Evolutionary conservation across 2,797 vertebrate species (phyloP).

Genomic region (Sebastes matsubarae): DNA sequence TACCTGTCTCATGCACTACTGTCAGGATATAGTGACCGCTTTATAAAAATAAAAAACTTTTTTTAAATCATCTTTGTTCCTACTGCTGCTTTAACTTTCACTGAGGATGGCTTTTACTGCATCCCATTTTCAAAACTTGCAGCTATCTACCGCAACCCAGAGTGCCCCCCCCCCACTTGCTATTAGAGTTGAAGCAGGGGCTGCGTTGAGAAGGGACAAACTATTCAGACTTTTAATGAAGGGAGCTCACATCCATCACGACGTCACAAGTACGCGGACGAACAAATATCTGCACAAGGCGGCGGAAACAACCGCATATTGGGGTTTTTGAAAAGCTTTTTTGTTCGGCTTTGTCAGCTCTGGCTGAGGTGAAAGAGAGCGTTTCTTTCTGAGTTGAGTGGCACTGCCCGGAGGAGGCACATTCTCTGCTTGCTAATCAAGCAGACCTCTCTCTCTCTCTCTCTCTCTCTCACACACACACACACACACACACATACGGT

Average conservation of each 20-base stretch:
- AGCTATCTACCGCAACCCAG: neutral
- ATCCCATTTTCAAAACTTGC: neutral
- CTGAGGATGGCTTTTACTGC: neutral
- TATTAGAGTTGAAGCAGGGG: neutral
- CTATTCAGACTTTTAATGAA: constrained; percentile 39
- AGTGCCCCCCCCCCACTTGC: neutral
- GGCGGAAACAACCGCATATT: constrained; percentile 40
- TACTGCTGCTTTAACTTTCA: neutral
- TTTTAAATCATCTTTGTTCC: no score
- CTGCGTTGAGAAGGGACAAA: constrained; percentile 14
- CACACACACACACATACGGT: neutral
- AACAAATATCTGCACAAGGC: constrained; percentile 52
- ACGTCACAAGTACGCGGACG: constrained; percentile 34
- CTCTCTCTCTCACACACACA: neutral
- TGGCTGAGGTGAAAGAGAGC: constrained; percentile 56
- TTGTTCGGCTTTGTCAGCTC: constrained; percentile 52
- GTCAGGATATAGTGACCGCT: no score
- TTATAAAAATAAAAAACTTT: no score
- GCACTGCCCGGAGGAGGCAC: constrained; percentile 58
- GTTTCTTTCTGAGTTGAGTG: constrained; percentile 63
- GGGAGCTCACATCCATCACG: constrained; percentile 40
- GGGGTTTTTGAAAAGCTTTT: constrained; percentile 44
- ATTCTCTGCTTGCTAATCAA: constrained; percentile 74
- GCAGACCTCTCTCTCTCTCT: neutral
- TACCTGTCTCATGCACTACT: no score